Evolutionary conservation across 2,113 vertebrate genomes (phyloP).

Genomic region (Menidia beryllina): DNA sequence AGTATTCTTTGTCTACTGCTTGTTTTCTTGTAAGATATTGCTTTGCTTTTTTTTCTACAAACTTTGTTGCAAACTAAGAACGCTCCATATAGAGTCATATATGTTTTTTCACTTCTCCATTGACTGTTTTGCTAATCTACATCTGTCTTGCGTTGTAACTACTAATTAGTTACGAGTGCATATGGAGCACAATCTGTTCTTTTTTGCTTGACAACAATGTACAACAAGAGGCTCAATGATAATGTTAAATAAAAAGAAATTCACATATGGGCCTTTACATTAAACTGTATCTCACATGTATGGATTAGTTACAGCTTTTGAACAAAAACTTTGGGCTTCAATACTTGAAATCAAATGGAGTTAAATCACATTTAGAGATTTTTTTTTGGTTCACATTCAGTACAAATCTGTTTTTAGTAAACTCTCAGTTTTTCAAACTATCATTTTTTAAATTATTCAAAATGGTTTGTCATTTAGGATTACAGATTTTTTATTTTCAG

Average conservation of each 20-base stretch:
- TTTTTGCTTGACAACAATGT: slow-evolving; percentile 19
- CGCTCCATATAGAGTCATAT: not conserved
- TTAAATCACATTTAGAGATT: not conserved
- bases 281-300: slow-evolving; percentile 7
- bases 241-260: slow-evolving; percentile 6
- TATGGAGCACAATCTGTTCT: not conserved
- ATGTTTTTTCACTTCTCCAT: not conserved
- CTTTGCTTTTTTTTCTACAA: not conserved
- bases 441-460: slow-evolving; percentile 3
- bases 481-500: slow-evolving; percentile 1
- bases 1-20: not conserved
- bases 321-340: slow-evolving; percentile 1
- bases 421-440: not conserved
- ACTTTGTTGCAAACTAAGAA: not conserved
- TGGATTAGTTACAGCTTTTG: not conserved
- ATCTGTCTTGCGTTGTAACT: slow-evolving; percentile 14
- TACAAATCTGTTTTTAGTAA: no score
- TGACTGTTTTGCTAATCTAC: not conserved
- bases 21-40: not conserved
- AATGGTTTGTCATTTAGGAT: not conserved
- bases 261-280: slow-evolving; percentile 11
- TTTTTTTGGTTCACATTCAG: no score
- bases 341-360: not conserved
- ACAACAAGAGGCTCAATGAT: slow-evolving; percentile 13
- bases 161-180: not conserved